phyloP scores from a whole-genome alignment of 2,888 invertebrate species.

The Eupithecia exiguata region DNA sequence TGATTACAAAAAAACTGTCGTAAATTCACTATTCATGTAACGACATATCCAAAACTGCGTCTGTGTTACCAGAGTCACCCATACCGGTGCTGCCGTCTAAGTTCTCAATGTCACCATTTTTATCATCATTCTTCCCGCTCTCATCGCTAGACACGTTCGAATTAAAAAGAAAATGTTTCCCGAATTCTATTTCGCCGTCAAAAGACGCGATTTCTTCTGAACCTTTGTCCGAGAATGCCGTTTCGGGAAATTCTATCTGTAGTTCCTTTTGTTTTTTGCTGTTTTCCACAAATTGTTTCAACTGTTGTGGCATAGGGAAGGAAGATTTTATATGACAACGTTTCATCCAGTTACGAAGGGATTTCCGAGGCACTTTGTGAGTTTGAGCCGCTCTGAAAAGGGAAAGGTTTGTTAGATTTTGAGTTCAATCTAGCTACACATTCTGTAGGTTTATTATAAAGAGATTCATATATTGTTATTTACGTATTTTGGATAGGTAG shows the following conservation, averaged over 20 bases:
- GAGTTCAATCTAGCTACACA: neutral
- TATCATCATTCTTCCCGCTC: conserved; percentile 43
- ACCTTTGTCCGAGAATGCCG: conserved; percentile 55
- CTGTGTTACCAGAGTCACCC: conserved; percentile 41
- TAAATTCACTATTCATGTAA: conserved; percentile 54
- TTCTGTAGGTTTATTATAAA: neutral
- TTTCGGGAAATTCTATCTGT: conserved; percentile 52
- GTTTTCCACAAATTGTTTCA: conserved; percentile 83
- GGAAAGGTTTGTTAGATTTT: neutral
- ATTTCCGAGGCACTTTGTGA: conserved; percentile 84
- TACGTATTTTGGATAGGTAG: no score
- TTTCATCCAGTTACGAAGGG: conserved; percentile 86
- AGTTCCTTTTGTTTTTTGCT: conserved; percentile 78
- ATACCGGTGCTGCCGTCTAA: conserved; percentile 50
- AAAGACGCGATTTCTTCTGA: conserved; percentile 54
- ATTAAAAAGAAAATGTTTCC: conserved; percentile 71
- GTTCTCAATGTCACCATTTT: conserved; percentile 48
- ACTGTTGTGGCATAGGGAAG: conserved; percentile 84
- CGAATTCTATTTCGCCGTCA: conserved; percentile 70
- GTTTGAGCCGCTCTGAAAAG: conserved; percentile 84
- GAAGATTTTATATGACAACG: conserved; percentile 84
- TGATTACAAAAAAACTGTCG: neutral
- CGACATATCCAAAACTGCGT: conserved; percentile 65
- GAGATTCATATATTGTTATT: no score
- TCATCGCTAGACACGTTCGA: conserved; percentile 69